Evolutionary conservation across 1,140 invertebrate species (phyloP).

Genomic region (Drosophila santomea): DNA sequence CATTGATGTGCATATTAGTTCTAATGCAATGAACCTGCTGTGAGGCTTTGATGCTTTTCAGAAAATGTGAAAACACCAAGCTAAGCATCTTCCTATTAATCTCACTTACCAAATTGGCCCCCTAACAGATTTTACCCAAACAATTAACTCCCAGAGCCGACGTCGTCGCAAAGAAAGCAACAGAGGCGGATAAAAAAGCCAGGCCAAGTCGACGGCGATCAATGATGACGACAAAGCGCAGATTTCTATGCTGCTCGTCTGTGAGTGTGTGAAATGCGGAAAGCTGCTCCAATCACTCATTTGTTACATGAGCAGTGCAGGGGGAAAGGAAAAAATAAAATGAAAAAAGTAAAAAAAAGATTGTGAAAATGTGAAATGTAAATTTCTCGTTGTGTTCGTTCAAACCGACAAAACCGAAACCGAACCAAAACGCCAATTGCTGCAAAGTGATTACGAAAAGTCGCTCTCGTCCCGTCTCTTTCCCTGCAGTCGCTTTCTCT

Average conservation of each 20-base stretch:
- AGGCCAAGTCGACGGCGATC: constrained; percentile 36
- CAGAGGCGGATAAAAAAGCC: constrained; percentile 29
- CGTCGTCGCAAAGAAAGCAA: constrained; percentile 46
- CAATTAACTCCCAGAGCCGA: constrained; percentile 34
- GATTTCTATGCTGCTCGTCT: constrained; percentile 58
- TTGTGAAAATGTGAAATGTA: constrained; percentile 82
- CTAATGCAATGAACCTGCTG: too few species aligned
- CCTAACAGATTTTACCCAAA: constrained; percentile 30
- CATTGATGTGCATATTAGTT: too few species aligned
- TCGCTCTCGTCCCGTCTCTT: constrained; percentile 27
- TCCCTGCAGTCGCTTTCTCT: constrained; percentile 36
- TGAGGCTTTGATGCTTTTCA: background rate
- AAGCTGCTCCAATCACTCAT: constrained; percentile 73
- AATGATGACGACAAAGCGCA: constrained; percentile 63
- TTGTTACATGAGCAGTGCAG: constrained; percentile 64
- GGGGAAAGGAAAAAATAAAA: background rate
- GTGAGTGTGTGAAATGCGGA: constrained; percentile 72
- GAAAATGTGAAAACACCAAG: background rate
- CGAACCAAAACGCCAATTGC: constrained; percentile 74
- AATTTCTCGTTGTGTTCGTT: constrained; percentile 62
- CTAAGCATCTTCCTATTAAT: constrained; percentile 18
- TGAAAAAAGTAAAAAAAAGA: constrained; percentile 34
- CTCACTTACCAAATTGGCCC: constrained; percentile 32
- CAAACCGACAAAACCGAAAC: constrained; percentile 53
- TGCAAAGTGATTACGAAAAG: constrained; percentile 81